phyloP scores from a whole-genome alignment of 1,140 invertebrate species.

The Holcopasites calliopsidis region DNA sequence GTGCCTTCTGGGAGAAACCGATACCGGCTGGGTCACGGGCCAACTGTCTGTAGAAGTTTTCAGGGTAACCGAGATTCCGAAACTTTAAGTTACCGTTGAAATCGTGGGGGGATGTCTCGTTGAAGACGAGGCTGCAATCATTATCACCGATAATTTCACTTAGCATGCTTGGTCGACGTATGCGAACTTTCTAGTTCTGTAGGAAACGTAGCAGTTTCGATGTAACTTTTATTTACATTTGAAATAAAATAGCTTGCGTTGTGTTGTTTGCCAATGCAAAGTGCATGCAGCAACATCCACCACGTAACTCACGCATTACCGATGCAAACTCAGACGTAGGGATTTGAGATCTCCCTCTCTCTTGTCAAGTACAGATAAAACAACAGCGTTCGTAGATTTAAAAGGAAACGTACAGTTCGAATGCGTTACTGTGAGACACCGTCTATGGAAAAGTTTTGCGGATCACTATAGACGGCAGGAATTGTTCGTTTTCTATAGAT shows the following conservation, averaged over 20 bases:
- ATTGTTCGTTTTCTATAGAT: constrained; percentile 14
- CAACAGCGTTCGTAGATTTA: neutral
- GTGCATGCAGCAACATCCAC: constrained; percentile 31
- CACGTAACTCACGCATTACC: constrained; percentile 34
- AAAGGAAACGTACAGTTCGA: neutral
- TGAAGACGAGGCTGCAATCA: neutral
- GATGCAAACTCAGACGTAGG: constrained; percentile 37
- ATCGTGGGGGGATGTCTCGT: neutral
- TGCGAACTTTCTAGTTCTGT: neutral
- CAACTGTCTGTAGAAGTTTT: constrained; percentile 20
- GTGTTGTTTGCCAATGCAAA: constrained; percentile 38
- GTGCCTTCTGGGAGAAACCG: constrained; percentile 30
- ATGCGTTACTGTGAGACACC: too few species aligned
- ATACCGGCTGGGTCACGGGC: constrained; percentile 36
- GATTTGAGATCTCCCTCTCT: constrained; percentile 32
- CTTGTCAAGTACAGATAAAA: constrained; percentile 20
- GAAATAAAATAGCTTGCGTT: too few species aligned
- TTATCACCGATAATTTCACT: neutral
- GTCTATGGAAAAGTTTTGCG: neutral
- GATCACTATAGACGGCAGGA: neutral
- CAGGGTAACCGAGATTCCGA: constrained; percentile 34
- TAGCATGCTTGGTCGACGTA: neutral
- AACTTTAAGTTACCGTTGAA: neutral
- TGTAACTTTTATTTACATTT: too few species aligned
- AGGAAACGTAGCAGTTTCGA: too few species aligned